Percentiles rank a stretch among this genome's conserved stretches.
Evolutionary conservation across 1,140 invertebrate genomes (phyloP).

Genomic region (Magallana gigas): DNA sequence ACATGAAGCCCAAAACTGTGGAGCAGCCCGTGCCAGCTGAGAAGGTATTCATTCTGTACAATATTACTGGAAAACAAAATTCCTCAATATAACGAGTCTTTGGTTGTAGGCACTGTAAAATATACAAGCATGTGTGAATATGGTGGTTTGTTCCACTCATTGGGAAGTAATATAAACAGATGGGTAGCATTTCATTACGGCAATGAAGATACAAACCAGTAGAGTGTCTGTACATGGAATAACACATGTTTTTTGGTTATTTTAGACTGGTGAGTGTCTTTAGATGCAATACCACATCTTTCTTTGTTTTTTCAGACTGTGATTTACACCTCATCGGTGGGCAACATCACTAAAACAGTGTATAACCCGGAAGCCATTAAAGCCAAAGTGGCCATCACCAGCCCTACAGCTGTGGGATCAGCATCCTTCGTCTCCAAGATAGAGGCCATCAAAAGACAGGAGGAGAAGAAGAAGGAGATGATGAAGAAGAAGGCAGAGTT

Average conservation of each 20-base stretch:
- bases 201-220: too few relatives aligned
- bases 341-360: conserved; percentile 80
- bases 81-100: too few relatives aligned
- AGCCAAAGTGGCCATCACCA: conserved; percentile 58
- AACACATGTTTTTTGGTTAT: background rate
- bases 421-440: conserved; percentile 83
- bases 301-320: conserved; percentile 57
- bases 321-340: conserved; percentile 72
- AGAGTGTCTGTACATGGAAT: too few relatives aligned
- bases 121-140: too few relatives aligned
- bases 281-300: too few relatives aligned
- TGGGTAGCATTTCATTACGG: too few relatives aligned
- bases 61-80: too few relatives aligned
- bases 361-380: conserved; percentile 79
- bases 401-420: conserved; percentile 72
- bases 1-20: conserved; percentile 47
- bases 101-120: too few relatives aligned
- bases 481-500: conserved; percentile 87
- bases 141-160: too few relatives aligned
- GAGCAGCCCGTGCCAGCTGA: background rate
- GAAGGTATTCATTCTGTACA: conserved; percentile 8
- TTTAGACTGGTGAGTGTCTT: conserved; percentile 44
- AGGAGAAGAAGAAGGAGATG: conserved; percentile 82
- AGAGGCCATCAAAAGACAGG: conserved; percentile 82
- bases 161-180: too few relatives aligned